phyloP scores from a whole-genome alignment of 1,140 invertebrate genomes.

The Drosophila albomicans region DNA sequence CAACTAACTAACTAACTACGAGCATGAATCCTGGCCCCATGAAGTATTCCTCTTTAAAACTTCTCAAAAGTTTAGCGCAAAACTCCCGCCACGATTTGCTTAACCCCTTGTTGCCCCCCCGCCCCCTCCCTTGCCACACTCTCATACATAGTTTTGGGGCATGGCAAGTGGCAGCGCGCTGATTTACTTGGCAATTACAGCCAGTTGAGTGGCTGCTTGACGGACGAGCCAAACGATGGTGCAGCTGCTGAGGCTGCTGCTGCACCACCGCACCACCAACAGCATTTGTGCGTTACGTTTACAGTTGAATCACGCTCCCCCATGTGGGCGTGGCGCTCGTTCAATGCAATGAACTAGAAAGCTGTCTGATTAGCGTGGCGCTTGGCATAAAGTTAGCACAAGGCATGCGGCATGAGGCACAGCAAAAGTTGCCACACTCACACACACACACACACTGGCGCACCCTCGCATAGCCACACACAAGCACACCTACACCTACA shows the following conservation, averaged over 20 bases:
- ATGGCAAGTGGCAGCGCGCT: constrained; percentile 80
- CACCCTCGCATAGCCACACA: neutral
- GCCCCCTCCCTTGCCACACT: no score
- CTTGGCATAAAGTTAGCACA: constrained; percentile 55
- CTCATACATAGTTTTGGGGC: constrained; percentile 68
- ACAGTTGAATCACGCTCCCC: constrained; percentile 7
- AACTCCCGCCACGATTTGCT: neutral
- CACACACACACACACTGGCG: constrained; percentile 28
- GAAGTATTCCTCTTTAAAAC: constrained; percentile 81
- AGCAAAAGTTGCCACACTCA: constrained; percentile 66
- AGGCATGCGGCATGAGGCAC: constrained; percentile 27
- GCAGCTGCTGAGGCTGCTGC: neutral
- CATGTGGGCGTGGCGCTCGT: constrained; percentile 51
- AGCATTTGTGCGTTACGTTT: neutral
- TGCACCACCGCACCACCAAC: neutral
- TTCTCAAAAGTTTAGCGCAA: constrained; percentile 61
- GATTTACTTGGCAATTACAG: constrained; percentile 80
- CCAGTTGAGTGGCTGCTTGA: constrained; percentile 63
- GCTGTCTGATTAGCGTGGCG: constrained; percentile 79
- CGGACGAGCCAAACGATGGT: constrained; percentile 49
- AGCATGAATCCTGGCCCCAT: constrained; percentile 69
- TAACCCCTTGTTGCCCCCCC: constrained; percentile 3
- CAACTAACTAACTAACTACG: constrained; percentile 72
- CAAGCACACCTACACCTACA: constrained; percentile 4
- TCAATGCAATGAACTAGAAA: constrained; percentile 80